Conservation (phyloP, 2,888 invertebrate genomes). For the Portevinia maculata region DNA sequence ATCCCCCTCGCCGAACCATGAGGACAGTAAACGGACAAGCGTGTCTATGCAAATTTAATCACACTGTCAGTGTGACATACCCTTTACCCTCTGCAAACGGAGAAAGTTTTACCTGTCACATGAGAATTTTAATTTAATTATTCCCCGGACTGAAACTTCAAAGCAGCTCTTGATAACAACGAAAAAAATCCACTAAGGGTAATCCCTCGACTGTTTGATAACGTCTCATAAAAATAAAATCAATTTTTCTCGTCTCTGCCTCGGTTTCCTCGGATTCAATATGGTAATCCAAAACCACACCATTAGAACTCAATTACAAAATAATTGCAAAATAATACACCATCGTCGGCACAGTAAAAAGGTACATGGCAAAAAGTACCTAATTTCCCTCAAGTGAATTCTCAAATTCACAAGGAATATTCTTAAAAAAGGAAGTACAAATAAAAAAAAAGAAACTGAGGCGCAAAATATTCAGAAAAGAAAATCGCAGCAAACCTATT, state of each 20-base stretch:
- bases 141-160: conserved; percentile 68
- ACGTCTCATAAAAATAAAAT: conserved; percentile 29
- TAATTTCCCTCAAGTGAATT: conserved; percentile 58
- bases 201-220: conserved; percentile 44
- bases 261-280: conserved; percentile 23
- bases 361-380: conserved; percentile 17
- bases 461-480: not conserved
- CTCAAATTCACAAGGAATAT: conserved; percentile 45
- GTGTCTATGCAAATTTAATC: conserved; percentile 72
- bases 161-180: conserved; percentile 34
- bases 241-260: conserved; percentile 33
- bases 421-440: not conserved
- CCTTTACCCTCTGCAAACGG: conserved; percentile 56
- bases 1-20: not conserved
- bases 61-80: conserved; percentile 59
- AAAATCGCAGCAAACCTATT: conserved; percentile 33
- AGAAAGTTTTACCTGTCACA: conserved; percentile 71
- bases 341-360: conserved; percentile 21
- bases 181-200: conserved; percentile 2
- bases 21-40: conserved; percentile 59
- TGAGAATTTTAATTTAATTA: conserved; percentile 75
- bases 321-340: conserved; percentile 72
- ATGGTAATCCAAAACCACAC: conserved; percentile 54
- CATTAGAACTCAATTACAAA: conserved; percentile 72
- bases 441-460: conserved; percentile 21